phyloP scores from a whole-genome alignment of 2,113 vertebrate genomes.

The Rhizomys pruinosus region DNA sequence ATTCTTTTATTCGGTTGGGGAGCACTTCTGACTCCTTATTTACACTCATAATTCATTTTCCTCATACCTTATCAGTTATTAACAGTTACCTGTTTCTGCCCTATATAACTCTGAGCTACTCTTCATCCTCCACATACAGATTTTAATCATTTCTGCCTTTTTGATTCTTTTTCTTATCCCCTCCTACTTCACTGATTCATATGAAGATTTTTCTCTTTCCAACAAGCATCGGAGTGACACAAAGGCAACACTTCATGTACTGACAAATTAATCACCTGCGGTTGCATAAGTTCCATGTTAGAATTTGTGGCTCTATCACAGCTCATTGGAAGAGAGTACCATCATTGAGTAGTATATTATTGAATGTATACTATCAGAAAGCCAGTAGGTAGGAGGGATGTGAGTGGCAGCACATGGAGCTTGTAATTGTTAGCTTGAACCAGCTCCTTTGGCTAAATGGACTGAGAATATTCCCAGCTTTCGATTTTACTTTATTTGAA shows the following conservation, averaged over 20 bases:
- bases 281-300: not conserved
- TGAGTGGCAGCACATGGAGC: not conserved
- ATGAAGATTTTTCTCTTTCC: not conserved
- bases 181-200: not conserved
- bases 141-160: not conserved
- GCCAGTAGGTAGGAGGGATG: not conserved
- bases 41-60: not conserved
- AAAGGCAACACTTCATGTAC: not conserved
- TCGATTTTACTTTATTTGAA: constrained; percentile 45
- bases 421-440: constrained; percentile 24
- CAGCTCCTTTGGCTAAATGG: not conserved
- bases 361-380: not conserved
- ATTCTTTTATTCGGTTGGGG: not conserved
- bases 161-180: constrained; percentile 3
- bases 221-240: not conserved
- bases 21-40: constrained; percentile 28
- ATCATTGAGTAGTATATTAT: too few relatives aligned
- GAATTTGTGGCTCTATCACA: not conserved
- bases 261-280: not conserved
- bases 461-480: not conserved
- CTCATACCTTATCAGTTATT: not conserved
- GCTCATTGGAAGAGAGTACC: not conserved
- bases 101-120: not conserved
- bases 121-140: not conserved
- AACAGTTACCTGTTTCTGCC: constrained; percentile 15